Base-by-base conservation (phyloP, 2,797 vertebrate genomes). In the Lagorchestes hirsutus region DNA sequence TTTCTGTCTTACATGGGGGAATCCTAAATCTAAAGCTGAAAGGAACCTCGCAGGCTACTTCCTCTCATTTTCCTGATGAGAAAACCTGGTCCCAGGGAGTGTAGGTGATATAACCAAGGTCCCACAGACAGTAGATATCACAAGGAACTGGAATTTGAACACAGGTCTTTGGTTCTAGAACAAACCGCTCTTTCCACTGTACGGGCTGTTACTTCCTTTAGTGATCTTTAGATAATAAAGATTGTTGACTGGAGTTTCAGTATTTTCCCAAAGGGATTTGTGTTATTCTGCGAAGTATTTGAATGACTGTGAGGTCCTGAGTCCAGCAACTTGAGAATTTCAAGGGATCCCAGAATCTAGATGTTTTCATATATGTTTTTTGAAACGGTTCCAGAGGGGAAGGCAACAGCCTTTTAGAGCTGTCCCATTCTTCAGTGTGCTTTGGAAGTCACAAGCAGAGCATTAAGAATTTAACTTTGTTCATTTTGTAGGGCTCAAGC, bases 401-500 rank as follows among this genome's bases (percentile, higher is more conserved):
- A 94, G 54, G 29, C 46, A 95, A 11, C 24, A 50, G 8, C 55
- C 54, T 97, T 59, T 95, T 96, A 93, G 34, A 6, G 94, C 96
- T 55, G 27, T 56, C 28, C 9, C 46, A 52, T 93, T 96, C 56
- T 34, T 95, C 94, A 94, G 58, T 55, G 13, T 91, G 34, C 94
- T 95, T 31, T 9, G 96, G 74, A 94, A 96, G 59, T 96, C 90
- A 40, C 58, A 93, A 92, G n/a, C 87, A 52, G 62, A 95, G 96
- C 93, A 62, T 54, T 95, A 93, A 90, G 56, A 87, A 10, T 97
- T 67, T 95, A 57, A 54, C 92, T 97, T 67, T 95, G 10, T 91
- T 55, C 5, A 31, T 95, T 93, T 92, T 96, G 0, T 93, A 99
- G 99, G 99, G 98, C 98, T 98, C 98, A 62, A 98, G 98, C 98